These are phyloP conservation scores for Microtus pennsylvanicus DNA, from an alignment of 2,113 vertebrate species.

Conservation along the genomic window DNA sequence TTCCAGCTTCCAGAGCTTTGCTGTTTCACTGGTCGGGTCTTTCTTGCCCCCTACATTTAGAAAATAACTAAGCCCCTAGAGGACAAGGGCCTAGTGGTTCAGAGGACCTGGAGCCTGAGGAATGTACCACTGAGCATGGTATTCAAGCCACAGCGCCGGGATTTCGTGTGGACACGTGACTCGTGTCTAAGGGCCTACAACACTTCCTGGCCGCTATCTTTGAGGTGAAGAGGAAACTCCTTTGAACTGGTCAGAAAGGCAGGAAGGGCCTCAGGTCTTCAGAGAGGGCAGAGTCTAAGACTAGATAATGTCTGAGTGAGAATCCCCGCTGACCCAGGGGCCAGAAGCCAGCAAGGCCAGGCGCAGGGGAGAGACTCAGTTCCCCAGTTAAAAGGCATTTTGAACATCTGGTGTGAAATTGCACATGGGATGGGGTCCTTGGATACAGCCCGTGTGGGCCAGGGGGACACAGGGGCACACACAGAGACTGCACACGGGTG, in stretches of 20 bases:
- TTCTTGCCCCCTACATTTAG: neutral
- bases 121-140: neutral
- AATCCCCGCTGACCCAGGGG: neutral
- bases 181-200: neutral
- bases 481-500: neutral
- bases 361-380: neutral
- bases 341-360: neutral
- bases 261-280: neutral
- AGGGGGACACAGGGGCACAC: neutral
- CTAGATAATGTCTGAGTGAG: neutral
- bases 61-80: neutral
- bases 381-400: neutral
- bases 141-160: neutral
- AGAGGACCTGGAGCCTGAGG: neutral
- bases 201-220: neutral
- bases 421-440: neutral
- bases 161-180: neutral
- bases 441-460: neutral
- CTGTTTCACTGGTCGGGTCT: neutral
- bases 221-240: neutral
- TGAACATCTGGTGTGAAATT: accelerated
- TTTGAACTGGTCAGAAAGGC: neutral
- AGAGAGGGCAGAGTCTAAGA: neutral
- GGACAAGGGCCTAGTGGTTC: neutral
- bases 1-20: neutral